Conservation (phyloP, 2,888 invertebrate species). For the Spodoptera picta region DNA sequence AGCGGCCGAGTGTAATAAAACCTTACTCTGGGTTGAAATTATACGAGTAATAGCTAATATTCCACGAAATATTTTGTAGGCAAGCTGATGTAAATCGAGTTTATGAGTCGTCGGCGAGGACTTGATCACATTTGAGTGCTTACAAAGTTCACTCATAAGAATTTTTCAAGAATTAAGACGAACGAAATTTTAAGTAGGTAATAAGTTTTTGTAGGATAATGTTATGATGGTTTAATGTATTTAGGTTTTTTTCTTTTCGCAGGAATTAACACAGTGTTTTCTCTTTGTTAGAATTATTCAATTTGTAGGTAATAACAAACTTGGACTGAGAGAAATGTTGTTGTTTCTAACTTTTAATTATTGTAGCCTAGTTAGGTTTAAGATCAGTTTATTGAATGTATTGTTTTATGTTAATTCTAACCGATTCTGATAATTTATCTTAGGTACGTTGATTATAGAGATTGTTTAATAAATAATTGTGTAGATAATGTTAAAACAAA, state of each 20-base stretch:
- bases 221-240: neutral
- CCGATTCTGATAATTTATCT: no score
- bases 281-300: no score
- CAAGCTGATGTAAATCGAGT: constrained; percentile 63
- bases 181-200: neutral
- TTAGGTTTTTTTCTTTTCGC: neutral
- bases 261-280: no score
- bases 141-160: constrained; percentile 15
- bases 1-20: constrained; percentile 54
- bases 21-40: constrained; percentile 54
- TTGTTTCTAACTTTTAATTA: no score
- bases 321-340: no score
- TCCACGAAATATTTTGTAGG: constrained; percentile 61
- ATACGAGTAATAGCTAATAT: constrained; percentile 61
- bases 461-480: no score
- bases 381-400: no score
- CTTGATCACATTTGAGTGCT: constrained; percentile 46
- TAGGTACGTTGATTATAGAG: no score
- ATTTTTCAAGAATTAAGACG: constrained; percentile 15
- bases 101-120: constrained; percentile 50
- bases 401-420: no score
- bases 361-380: no score
- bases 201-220: neutral
- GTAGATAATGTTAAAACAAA: no score
- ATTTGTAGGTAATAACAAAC: no score